phyloP scores from a whole-genome alignment of 2,113 vertebrate species.

The Mohoua ochrocephala region DNA sequence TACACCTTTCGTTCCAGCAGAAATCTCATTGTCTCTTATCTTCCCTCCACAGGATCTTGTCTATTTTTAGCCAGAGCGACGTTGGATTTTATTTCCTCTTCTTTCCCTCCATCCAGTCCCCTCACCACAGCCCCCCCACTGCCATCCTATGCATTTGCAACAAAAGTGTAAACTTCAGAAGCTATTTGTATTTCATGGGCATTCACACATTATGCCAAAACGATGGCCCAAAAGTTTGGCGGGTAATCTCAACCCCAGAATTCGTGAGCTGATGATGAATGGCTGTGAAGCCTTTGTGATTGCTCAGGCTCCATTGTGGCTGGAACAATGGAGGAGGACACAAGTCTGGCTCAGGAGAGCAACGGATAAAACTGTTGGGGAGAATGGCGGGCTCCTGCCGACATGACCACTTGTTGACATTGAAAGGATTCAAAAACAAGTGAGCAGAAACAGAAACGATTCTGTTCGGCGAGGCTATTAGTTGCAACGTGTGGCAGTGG shows the following conservation, averaged over 20 bases:
- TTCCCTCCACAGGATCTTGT: neutral
- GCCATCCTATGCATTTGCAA: neutral
- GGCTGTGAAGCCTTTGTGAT: conserved; percentile 98
- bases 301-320: conserved; percentile 88
- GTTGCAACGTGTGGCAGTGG: conserved; percentile 89
- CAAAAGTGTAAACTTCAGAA: conserved; percentile 49
- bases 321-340: conserved; percentile 89
- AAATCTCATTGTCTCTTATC: conserved; percentile 25
- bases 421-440: conserved; percentile 88
- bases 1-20: neutral
- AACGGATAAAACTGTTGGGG: conserved; percentile 92
- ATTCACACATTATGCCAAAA: conserved; percentile 47
- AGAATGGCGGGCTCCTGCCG: conserved; percentile 78
- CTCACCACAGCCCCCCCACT: neutral
- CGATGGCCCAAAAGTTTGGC: conserved; percentile 68
- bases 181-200: conserved; percentile 48
- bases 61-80: neutral
- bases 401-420: conserved; percentile 81
- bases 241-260: conserved; percentile 66
- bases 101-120: neutral
- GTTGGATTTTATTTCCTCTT: neutral
- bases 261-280: conserved; percentile 89
- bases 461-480: conserved; percentile 82
- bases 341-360: conserved; percentile 87
- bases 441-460: conserved; percentile 86